Evolutionary conservation across 1,140 invertebrate species (phyloP).

Genomic region (Caenorhabditis tropicalis): DNA sequence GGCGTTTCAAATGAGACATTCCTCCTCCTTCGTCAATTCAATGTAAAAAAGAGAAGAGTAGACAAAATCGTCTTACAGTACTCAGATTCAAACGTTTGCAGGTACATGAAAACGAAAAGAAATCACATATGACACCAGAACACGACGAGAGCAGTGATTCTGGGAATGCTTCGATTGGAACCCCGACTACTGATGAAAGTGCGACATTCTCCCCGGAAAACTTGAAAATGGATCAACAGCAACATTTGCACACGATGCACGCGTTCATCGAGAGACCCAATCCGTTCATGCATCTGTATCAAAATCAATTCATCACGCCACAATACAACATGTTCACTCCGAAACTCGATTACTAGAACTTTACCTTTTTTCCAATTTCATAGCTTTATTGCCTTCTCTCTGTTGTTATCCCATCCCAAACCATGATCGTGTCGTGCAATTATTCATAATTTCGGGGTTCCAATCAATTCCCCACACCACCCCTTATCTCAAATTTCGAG

Average conservation of each 20-base stretch:
- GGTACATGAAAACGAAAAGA: constrained; percentile 52
- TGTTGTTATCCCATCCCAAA: not conserved
- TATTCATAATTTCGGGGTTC: not conserved
- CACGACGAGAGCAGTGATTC: constrained; percentile 58
- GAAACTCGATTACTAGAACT: not conserved
- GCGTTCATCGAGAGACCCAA: not conserved
- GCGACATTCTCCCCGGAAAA: constrained; percentile 5
- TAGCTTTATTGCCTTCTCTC: not conserved
- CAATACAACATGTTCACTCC: not conserved
- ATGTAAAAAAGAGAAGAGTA: not conserved
- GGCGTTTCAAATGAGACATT: constrained; percentile 41
- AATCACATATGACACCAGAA: constrained; percentile 22
- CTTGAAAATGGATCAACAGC: not conserved
- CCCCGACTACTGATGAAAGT: constrained; percentile 37
- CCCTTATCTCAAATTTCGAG: not conserved
- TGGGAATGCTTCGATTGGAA: constrained; percentile 51
- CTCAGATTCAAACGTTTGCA: constrained; percentile 20
- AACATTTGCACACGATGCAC: constrained; percentile 2
- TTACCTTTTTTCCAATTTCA: not conserved
- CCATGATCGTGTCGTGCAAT: constrained; percentile 24
- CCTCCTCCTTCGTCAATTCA: not conserved
- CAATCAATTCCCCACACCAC: too few species aligned
- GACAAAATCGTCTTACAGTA: not conserved
- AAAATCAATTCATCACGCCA: not conserved
- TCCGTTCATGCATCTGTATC: constrained; percentile 26